Percentiles rank a stretch among this genome's conserved stretches.
Evolutionary conservation across 1,140 invertebrate species (phyloP).

Genomic region (Leptinotarsa undecemlineata): DNA sequence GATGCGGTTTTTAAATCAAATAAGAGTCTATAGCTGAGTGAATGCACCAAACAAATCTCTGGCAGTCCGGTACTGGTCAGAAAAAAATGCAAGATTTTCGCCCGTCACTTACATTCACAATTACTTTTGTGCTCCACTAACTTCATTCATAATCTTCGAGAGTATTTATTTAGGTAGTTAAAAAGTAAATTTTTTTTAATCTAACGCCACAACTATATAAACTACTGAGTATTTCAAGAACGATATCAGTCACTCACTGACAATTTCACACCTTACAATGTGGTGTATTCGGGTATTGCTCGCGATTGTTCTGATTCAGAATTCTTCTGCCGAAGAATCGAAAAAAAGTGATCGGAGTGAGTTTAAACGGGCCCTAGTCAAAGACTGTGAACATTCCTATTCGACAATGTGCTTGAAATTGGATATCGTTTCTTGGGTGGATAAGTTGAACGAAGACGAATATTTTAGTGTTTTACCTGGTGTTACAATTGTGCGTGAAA

Average conservation of each 20-base stretch:
- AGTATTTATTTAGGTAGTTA: conserved; percentile 39
- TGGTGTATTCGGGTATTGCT: conserved; percentile 5
- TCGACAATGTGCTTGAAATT: conserved; percentile 78
- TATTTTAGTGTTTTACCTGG: conserved; percentile 70
- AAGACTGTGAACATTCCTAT: conserved; percentile 71
- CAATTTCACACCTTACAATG: conserved; percentile 27
- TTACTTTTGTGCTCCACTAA: conserved; percentile 48
- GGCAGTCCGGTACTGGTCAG: conserved; percentile 15
- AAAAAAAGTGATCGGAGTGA: conserved; percentile 44
- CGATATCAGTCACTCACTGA: conserved; percentile 34
- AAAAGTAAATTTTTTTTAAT: conserved; percentile 33
- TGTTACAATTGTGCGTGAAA: conserved; percentile 71
- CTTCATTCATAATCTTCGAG: conserved; percentile 38
- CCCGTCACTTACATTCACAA: conserved; percentile 46
- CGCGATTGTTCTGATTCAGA: conserved; percentile 6
- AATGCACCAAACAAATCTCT: too few species aligned
- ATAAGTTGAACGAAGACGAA: conserved; percentile 68
- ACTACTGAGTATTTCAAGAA: conserved; percentile 26
- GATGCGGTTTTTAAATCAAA: too few species aligned
- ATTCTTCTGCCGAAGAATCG: conserved; percentile 21
- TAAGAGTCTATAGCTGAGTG: too few species aligned
- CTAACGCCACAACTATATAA: conserved; percentile 39
- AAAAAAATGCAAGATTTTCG: conserved; percentile 30
- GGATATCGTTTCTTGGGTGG: conserved; percentile 75
- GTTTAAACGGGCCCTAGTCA: conserved; percentile 54